A percentile compares a stretch with the other conserved stretches of the same genome.
Evolutionary conservation across 2,113 vertebrate genomes (phyloP).

Genomic region (Melospiza georgiana): DNA sequence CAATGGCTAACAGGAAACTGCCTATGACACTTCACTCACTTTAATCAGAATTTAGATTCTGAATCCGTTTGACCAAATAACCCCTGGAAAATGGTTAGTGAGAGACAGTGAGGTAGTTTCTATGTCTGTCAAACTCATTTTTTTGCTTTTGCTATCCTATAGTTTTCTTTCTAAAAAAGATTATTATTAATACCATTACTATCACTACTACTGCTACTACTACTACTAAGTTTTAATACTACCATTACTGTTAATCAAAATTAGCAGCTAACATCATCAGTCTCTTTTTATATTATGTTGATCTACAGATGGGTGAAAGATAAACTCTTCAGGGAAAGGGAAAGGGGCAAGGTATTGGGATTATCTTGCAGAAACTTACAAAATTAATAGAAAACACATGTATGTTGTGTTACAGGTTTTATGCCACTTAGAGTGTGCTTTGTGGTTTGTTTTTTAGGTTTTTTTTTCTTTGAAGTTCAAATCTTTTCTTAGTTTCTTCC

Average conservation of each 20-base stretch:
- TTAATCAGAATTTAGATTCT: not conserved
- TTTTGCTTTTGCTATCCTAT: not conserved
- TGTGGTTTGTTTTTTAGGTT: rapidly evolving
- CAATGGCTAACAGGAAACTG: not conserved
- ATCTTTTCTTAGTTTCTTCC: not conserved
- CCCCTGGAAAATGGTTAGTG: not conserved
- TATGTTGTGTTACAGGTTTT: not conserved
- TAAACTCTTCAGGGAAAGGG: not conserved
- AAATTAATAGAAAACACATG: not conserved
- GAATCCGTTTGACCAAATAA: not conserved
- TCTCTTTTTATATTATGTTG: not conserved
- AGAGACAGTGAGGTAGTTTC: not conserved
- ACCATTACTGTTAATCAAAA: not conserved
- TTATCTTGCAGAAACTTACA: not conserved
- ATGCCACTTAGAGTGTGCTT: not conserved
- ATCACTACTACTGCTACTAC: rapidly evolving
- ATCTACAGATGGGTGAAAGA: not conserved
- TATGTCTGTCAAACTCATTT: not conserved
- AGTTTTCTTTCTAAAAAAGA: not conserved
- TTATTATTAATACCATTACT: not conserved
- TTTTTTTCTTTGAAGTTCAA: not conserved
- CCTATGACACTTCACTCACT: not conserved
- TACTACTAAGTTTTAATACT: not conserved
- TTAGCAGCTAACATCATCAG: not conserved
- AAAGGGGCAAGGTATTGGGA: not conserved